A percentile compares a stretch with the other conserved stretches of the same genome.
Evolutionary conservation across 2,797 vertebrate species (phyloP).

Genomic region (Lates japonicus): DNA sequence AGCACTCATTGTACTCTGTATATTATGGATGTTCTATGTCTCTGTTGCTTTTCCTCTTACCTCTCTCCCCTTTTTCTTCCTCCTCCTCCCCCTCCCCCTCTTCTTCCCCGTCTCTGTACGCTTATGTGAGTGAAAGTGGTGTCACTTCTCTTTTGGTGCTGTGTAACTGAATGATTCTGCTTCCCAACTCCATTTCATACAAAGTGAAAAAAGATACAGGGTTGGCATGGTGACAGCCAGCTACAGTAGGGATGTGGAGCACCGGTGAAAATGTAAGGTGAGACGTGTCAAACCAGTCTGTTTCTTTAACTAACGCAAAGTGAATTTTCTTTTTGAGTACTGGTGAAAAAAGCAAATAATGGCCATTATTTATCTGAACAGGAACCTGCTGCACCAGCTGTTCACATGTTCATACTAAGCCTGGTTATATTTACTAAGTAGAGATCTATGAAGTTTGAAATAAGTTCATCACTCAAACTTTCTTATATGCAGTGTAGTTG

Average conservation of each 20-base stretch:
- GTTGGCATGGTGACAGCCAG: neutral
- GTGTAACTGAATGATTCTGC: constrained; percentile 61
- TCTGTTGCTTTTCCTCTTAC: constrained; percentile 32
- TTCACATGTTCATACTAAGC: too few relatives aligned
- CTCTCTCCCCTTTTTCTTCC: neutral
- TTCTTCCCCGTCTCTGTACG: constrained; percentile 28
- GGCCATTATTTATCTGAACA: neutral
- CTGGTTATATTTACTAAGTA: too few relatives aligned
- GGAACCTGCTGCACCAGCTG: too few relatives aligned
- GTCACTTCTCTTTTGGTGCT: constrained; percentile 56
- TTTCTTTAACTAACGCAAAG: constrained; percentile 10
- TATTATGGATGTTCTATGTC: constrained; percentile 43
- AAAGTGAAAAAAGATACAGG: constrained; percentile 39
- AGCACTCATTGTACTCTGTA: constrained; percentile 62
- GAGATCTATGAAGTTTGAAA: too few relatives aligned
- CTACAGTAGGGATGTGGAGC: neutral
- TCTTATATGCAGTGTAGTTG: too few relatives aligned
- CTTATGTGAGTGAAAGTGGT: constrained; percentile 34
- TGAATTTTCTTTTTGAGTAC: constrained; percentile 25
- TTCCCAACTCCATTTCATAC: constrained; percentile 58
- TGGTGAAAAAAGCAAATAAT: constrained; percentile 9
- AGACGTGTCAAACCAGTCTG: constrained; percentile 1
- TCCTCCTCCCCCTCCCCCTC: constrained; percentile 3
- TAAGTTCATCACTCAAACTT: too few relatives aligned
- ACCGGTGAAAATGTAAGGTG: constrained; percentile 20